phyloP scores from a whole-genome alignment of 2,888 invertebrate genomes.

The Drosophila prolongata region DNA sequence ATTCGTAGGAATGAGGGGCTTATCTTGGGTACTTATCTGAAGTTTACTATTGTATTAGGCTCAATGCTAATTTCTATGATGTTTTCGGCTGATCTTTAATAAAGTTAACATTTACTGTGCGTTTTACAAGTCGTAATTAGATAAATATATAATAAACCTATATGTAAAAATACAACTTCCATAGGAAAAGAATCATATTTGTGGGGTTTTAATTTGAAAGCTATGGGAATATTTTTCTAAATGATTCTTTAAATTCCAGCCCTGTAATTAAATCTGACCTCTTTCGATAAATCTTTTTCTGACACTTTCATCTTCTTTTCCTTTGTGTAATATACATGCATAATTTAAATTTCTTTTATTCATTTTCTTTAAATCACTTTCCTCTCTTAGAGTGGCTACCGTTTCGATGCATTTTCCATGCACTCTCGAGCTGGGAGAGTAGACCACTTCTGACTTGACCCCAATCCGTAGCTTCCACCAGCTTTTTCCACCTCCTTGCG shows the following conservation, averaged over 20 bases:
- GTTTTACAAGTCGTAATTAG: slow-evolving; percentile 5
- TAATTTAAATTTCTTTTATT: slow-evolving; percentile 35
- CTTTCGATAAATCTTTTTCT: slow-evolving; percentile 29
- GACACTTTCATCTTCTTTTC: slow-evolving; percentile 16
- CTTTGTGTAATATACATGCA: slow-evolving; percentile 19
- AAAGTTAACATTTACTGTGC: background rate
- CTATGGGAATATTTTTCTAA: slow-evolving; percentile 6
- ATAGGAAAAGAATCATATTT: too few species aligned
- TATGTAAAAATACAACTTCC: background rate
- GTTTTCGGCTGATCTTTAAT: background rate
- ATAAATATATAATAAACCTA: too few species aligned
- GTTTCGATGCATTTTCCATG: slow-evolving; percentile 54
- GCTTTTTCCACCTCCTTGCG: slow-evolving; percentile 10
- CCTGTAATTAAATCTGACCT: background rate
- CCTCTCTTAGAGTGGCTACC: slow-evolving; percentile 60
- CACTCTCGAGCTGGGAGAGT: slow-evolving; percentile 26
- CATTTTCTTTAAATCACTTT: slow-evolving; percentile 34
- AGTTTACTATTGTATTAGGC: slow-evolving; percentile 17
- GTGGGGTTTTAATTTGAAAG: too few species aligned
- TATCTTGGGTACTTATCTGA: slow-evolving; percentile 19
- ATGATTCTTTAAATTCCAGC: background rate
- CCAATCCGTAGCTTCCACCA: slow-evolving; percentile 34
- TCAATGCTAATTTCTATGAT: slow-evolving; percentile 27
- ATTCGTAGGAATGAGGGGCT: slow-evolving; percentile 16
- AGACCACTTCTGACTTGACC: slow-evolving; percentile 46